Conservation (phyloP, 1,140 invertebrate genomes). For the Camponotus pennsylvanicus region DNA sequence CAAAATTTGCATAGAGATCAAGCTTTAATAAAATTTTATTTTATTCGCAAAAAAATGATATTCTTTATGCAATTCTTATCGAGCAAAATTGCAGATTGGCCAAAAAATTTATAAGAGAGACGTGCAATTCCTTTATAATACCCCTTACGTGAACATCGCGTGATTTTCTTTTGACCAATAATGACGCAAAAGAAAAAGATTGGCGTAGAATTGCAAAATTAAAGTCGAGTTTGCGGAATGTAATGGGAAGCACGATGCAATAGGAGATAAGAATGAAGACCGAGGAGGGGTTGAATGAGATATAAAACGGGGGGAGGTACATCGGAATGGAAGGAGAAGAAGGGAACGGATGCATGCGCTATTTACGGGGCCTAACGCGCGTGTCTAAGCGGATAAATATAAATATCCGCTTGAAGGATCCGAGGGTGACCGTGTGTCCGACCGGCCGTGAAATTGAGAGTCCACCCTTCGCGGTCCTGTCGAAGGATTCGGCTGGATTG, state of each 20-base stretch:
- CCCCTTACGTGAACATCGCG: not conserved
- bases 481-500: constrained; percentile 44
- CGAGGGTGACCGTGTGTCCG: constrained; percentile 54
- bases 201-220: constrained; percentile 16
- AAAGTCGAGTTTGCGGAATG: constrained; percentile 23
- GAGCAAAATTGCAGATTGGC: not conserved
- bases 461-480: constrained; percentile 59
- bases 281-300: not conserved
- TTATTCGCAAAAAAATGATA: not conserved
- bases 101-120: not conserved
- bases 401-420: constrained; percentile 66
- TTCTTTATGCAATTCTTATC: not conserved
- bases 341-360: constrained; percentile 47
- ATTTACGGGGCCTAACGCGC: constrained; percentile 54
- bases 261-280: not conserved
- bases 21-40: constrained; percentile 17
- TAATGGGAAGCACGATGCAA: not conserved
- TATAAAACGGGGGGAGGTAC: constrained; percentile 14
- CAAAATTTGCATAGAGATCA: not conserved
- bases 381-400: constrained; percentile 77
- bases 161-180: not conserved
- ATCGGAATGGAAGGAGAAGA: not conserved
- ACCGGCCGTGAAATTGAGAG: constrained; percentile 78
- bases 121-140: not conserved
- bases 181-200: not conserved